Evolutionary conservation across 1,140 invertebrate species (phyloP).

Genomic region (Oppia nitens): DNA sequence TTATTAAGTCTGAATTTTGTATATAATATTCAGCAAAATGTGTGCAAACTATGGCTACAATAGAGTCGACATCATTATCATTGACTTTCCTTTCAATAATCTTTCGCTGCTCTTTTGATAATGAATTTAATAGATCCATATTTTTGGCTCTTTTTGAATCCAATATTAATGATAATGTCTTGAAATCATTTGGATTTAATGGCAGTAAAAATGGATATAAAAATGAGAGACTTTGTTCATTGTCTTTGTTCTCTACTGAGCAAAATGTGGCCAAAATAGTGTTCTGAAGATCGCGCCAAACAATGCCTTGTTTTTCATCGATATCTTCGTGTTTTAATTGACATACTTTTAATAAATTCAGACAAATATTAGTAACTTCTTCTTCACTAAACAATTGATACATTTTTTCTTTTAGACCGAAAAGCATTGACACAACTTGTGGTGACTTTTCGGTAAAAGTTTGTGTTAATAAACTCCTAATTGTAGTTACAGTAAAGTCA

Average conservation of each 20-base stretch:
- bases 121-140: background rate
- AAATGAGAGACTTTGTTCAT: background rate
- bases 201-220: background rate
- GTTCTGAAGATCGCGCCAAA: background rate
- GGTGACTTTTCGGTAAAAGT: slow-evolving; percentile 12
- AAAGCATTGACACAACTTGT: slow-evolving; percentile 6
- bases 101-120: background rate
- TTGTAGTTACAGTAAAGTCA: slow-evolving; percentile 3
- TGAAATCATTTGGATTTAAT: background rate
- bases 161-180: background rate
- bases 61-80: background rate
- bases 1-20: background rate
- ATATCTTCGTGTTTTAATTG: background rate
- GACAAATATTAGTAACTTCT: background rate
- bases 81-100: background rate
- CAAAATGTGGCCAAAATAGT: background rate
- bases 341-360: background rate
- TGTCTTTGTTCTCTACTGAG: background rate
- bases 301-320: background rate
- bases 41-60: background rate
- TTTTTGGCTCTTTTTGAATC: background rate
- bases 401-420: slow-evolving; percentile 6
- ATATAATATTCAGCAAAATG: background rate
- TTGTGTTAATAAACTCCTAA: slow-evolving; percentile 7
- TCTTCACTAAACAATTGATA: slow-evolving; percentile 5